A percentile compares a stretch with the other conserved stretches of the same genome.
These are phyloP conservation scores for Pseudochirops cupreus DNA, from an alignment of 2,797 vertebrate genomes.

Conservation along the genomic window DNA sequence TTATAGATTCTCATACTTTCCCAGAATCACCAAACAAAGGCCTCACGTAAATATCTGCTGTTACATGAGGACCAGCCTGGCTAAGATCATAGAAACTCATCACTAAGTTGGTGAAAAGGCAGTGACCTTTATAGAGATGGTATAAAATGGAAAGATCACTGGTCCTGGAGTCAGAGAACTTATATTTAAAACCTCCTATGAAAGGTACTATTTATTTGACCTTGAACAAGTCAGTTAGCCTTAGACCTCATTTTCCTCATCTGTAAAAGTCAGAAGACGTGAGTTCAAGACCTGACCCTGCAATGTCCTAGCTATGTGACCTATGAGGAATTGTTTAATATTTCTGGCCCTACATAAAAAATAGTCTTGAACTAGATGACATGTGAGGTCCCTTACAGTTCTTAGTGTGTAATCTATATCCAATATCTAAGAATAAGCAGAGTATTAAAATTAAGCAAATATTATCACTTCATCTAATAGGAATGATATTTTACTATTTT, in stretches of 20 bases:
- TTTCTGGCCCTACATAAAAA: background rate
- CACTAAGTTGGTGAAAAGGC: background rate
- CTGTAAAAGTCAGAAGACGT: background rate
- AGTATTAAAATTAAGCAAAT: constrained; percentile 39
- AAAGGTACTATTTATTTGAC: background rate
- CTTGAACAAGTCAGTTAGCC: background rate
- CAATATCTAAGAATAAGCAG: constrained; percentile 7
- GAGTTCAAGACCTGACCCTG: background rate
- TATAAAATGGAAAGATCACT: background rate
- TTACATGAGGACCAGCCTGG: background rate
- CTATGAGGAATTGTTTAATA: background rate
- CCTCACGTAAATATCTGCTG: background rate
- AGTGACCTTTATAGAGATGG: background rate
- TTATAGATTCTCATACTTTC: background rate
- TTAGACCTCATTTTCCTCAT: background rate
- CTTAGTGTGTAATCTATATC: background rate
- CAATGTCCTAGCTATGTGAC: background rate
- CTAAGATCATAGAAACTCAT: background rate
- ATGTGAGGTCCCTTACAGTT: background rate
- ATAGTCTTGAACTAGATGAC: background rate
- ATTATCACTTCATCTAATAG: constrained; percentile 27
- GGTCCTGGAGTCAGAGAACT: background rate
- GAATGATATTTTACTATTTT: constrained; percentile 22
- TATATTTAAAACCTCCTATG: background rate
- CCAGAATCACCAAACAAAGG: background rate